Evolutionary conservation across 2,797 vertebrate genomes (phyloP).

Genomic region (Fundulus diaphanus): DNA sequence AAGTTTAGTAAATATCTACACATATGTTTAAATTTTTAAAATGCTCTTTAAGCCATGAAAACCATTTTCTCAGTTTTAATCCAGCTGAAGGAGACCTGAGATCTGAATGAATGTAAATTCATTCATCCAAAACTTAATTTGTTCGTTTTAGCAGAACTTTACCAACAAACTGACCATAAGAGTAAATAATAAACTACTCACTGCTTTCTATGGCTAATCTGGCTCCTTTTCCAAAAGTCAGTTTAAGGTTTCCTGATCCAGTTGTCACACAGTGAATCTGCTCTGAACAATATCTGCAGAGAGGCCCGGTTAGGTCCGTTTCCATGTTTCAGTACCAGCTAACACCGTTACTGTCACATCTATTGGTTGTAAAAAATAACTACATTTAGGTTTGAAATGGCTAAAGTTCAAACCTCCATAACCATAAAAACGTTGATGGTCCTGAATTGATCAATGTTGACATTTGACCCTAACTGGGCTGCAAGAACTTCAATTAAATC

Average conservation of each 20-base stretch:
- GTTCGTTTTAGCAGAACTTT: neutral
- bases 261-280: slow-evolving; percentile 49
- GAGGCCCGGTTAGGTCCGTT: no score
- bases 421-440: no score
- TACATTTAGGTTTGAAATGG: neutral
- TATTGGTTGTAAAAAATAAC: neutral
- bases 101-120: neutral
- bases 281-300: slow-evolving; percentile 11
- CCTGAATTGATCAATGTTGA: neutral
- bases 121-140: neutral
- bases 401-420: neutral
- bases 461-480: neutral
- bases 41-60: neutral
- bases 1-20: neutral
- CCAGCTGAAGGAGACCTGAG: neutral
- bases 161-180: neutral
- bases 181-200: neutral
- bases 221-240: slow-evolving; percentile 54
- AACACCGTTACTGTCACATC: neutral
- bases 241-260: slow-evolving; percentile 28
- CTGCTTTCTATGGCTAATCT: slow-evolving; percentile 40
- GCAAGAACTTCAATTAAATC: neutral
- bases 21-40: neutral
- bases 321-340: no score
- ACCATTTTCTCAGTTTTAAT: neutral